A percentile compares a stretch with the other conserved stretches of the same genome.
These are phyloP conservation scores for Speoplatyrhinus poulsoni DNA, from an alignment of 2,113 vertebrate species.

Conservation along the genomic window DNA sequence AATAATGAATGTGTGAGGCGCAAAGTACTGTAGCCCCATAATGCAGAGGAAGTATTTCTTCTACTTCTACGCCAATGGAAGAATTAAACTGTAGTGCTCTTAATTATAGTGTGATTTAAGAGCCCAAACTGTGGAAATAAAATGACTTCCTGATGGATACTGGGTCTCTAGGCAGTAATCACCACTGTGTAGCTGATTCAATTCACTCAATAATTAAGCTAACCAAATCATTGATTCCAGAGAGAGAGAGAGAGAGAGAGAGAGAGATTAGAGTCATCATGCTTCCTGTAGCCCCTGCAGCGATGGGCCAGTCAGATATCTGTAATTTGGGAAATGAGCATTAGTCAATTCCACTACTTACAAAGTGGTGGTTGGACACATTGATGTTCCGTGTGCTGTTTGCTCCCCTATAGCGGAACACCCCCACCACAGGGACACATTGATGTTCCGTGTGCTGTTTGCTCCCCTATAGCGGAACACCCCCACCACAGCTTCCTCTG, in stretches of 20 bases:
- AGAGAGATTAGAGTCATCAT: constrained; percentile 31
- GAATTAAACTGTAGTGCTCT: constrained; percentile 50
- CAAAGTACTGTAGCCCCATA: neutral
- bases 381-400: constrained; percentile 66
- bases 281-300: constrained; percentile 73
- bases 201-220: constrained; percentile 81
- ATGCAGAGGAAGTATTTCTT: constrained; percentile 23
- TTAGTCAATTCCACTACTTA: constrained; percentile 75
- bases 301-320: constrained; percentile 78
- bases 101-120: constrained; percentile 56
- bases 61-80: constrained; percentile 33
- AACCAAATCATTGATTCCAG: constrained; percentile 78
- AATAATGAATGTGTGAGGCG: neutral
- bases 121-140: constrained; percentile 52
- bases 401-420: constrained; percentile 21
- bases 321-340: constrained; percentile 77
- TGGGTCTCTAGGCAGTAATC: constrained; percentile 74
- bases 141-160: constrained; percentile 71
- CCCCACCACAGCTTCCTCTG: constrained; percentile 52
- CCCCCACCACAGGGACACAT: constrained; percentile 44
- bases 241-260: constrained; percentile 59
- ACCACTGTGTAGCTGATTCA: constrained; percentile 76
- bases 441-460: constrained; percentile 65
- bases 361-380: constrained; percentile 63
- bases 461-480: constrained; percentile 17